Conservation (phyloP, 2,113 vertebrate genomes). For the Sapajus apella region DNA sequence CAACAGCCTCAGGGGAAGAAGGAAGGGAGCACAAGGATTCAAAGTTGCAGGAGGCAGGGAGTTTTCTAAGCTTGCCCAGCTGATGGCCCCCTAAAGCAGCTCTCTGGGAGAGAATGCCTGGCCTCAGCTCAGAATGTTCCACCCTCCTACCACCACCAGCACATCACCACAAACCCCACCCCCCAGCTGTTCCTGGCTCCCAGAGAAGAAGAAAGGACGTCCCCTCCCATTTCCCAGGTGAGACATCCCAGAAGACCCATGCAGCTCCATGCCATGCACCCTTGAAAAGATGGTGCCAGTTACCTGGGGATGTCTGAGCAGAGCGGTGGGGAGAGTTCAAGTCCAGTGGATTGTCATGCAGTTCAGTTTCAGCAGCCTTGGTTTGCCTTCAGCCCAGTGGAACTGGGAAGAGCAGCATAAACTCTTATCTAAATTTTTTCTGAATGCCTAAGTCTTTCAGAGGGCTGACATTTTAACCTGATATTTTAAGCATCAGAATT, state of each 20-base stretch:
- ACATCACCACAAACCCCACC: background rate
- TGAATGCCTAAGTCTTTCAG: background rate
- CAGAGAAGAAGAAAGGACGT: background rate
- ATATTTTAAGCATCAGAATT: background rate
- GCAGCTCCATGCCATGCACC: background rate
- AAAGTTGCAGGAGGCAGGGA: background rate
- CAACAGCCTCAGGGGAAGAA: background rate
- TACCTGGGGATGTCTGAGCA: background rate
- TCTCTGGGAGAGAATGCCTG: background rate
- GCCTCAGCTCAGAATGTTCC: background rate
- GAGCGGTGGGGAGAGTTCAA: accelerated
- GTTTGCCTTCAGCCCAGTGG: background rate
- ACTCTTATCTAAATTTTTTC: background rate
- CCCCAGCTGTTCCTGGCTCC: background rate
- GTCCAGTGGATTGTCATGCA: no score
- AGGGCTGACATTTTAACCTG: background rate
- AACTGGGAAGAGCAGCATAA: background rate
- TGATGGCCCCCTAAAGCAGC: background rate
- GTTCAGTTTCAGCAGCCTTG: background rate
- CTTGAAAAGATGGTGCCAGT: background rate
- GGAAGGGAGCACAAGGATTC: background rate
- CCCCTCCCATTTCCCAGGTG: background rate
- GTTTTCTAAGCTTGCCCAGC: background rate
- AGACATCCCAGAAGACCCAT: background rate
- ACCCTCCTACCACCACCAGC: background rate